Base-by-base conservation (phyloP, 1,140 invertebrate species). In the Macrocentrus cingulum region DNA sequence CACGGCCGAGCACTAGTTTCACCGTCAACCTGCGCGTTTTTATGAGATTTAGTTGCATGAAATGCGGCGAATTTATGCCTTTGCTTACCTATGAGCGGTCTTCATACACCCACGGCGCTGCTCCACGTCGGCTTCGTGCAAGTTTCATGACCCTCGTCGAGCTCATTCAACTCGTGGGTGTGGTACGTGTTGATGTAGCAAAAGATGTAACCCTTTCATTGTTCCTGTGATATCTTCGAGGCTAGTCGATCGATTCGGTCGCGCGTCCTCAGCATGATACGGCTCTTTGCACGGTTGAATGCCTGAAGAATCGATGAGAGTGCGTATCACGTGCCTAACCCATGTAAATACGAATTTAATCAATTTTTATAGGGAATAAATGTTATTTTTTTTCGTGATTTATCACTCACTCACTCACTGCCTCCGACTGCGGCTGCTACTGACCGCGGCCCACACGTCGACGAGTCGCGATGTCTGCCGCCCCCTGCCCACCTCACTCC, bases 401-500 rank as follows among this genome's bases (percentile, higher is more conserved):
- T 4, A 5, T 29, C 4, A 29, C 34, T 51, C 2, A 19, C 6
- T 19, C 6, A 51, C 19, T 36, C 32, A 19, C 49, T 11, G 18
- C 34, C 49, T 51, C 29, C 32, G 8, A 51, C 49, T 51, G 49
- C 32, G 49, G 49, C 32, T 19, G 49, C 49, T 51, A 51, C 49
- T 51, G 34, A 51, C 49, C n/a, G n/a, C 49, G 32, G 32, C 32
- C 25, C 25, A 29, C n/a, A n/a, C n/a, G n/a, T n/a, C 49, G 32
- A 20, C 16, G 49, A 51, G 25, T 51, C 32, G 32, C 32, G 11
- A 16, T 51, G 52, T 65, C 60, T 62, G 18, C 62, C 60, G 36
- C 63, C 56, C 50, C 46, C 52, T 20, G 4, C 49, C 34, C 56
- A 42, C 50, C 53, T 55, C 55, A 45, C 60, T 8, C 32, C 55